Evolutionary conservation across 2,113 vertebrate genomes (phyloP).

Genomic region (Dipodomys merriami): DNA sequence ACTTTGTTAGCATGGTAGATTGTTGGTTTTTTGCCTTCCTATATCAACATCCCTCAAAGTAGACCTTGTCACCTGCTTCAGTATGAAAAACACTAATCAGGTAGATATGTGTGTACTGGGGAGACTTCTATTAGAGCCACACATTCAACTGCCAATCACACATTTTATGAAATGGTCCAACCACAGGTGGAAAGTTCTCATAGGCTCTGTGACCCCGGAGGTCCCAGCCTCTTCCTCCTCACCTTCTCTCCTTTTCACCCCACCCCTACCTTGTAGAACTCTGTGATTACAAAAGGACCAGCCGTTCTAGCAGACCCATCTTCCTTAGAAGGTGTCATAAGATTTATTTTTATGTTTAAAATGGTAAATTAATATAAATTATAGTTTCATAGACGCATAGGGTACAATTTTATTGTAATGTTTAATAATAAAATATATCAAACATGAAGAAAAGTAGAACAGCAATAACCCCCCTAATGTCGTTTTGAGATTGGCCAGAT

Average conservation of each 20-base stretch:
- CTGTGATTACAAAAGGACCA: background rate
- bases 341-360: background rate
- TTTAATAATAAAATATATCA: background rate
- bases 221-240: background rate
- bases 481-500: background rate
- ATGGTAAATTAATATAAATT: background rate
- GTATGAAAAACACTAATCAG: background rate
- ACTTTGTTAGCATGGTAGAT: too few relatives aligned
- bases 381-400: background rate
- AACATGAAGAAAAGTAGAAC: conserved; percentile 34
- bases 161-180: background rate
- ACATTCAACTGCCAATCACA: background rate
- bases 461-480: background rate
- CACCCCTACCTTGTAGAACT: background rate
- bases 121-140: background rate
- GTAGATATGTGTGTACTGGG: background rate
- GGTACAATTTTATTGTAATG: background rate
- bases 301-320: background rate
- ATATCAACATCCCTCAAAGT: background rate
- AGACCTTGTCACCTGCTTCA: background rate
- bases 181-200: background rate
- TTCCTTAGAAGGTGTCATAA: background rate
- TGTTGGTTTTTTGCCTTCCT: background rate
- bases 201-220: too few relatives aligned
- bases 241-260: background rate